Conservation (phyloP, 2,113 vertebrate genomes). For the Turnix velox region DNA sequence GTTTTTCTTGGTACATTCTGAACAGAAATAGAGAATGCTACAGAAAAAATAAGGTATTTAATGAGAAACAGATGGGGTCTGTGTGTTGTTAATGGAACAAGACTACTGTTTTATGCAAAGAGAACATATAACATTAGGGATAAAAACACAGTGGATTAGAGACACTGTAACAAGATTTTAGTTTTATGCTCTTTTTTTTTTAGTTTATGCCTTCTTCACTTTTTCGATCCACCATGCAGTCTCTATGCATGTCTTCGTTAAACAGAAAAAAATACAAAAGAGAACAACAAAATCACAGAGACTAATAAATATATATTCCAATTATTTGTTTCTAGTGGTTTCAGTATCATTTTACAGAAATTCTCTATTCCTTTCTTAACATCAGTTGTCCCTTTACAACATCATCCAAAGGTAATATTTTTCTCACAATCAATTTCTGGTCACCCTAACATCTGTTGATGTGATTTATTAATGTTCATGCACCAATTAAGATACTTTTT, state of each 20-base stretch:
- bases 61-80: constrained; percentile 56
- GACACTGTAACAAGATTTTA: background rate
- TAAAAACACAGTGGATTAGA: background rate
- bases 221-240: background rate
- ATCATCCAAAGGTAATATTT: constrained; percentile 7
- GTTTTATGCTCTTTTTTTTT: background rate
- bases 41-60: background rate
- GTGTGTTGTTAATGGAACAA: background rate
- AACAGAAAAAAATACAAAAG: background rate
- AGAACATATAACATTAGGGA: background rate
- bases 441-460: background rate
- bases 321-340: background rate
- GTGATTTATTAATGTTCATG: constrained; percentile 9
- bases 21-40: background rate
- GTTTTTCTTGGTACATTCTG: background rate
- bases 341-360: background rate
- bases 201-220: background rate
- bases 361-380: background rate
- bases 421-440: background rate
- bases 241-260: background rate
- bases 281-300: background rate
- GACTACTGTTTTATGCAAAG: constrained; percentile 46
- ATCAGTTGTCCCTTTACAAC: background rate
- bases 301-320: background rate
- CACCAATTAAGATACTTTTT: background rate